Evolutionary conservation across 2,113 vertebrate species (phyloP).

Genomic region (Phaethornis superciliosus): DNA sequence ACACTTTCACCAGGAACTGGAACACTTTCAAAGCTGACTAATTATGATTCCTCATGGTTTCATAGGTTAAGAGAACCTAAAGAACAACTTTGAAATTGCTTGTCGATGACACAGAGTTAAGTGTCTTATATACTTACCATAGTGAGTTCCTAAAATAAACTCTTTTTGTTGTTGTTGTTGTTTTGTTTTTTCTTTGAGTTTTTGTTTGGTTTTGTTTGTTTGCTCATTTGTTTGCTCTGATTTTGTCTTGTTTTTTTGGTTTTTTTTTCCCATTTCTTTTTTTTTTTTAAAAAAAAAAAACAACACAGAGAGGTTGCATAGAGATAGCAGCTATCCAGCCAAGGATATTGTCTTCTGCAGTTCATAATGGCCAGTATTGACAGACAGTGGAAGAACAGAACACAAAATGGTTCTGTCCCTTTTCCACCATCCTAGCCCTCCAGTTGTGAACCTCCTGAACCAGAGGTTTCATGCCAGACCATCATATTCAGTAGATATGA

Average conservation of each 20-base stretch:
- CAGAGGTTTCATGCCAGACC: neutral
- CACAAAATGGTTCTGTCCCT: neutral
- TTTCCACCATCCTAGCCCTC: neutral
- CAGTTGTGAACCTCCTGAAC: neutral
- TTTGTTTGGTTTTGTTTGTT: neutral
- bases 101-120: slow-evolving; percentile 37
- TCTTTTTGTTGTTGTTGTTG: neutral
- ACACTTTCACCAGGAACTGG: slow-evolving; percentile 37
- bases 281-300: neutral
- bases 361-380: neutral
- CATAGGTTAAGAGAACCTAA: slow-evolving; percentile 45
- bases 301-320: neutral
- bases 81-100: slow-evolving; percentile 47
- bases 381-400: neutral
- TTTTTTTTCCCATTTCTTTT: neutral
- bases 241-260: too few species aligned
- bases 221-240: too few species aligned
- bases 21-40: slow-evolving; percentile 47
- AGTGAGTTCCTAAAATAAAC: slow-evolving; percentile 54
- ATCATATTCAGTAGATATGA: neutral
- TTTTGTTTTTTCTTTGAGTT: neutral
- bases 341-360: neutral
- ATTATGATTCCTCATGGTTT: slow-evolving; percentile 20
- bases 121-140: slow-evolving; percentile 41
- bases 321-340: neutral